These are phyloP conservation scores for Hirudo medicinalis DNA, from an alignment of 1,140 invertebrate species.

Conservation along the genomic window DNA sequence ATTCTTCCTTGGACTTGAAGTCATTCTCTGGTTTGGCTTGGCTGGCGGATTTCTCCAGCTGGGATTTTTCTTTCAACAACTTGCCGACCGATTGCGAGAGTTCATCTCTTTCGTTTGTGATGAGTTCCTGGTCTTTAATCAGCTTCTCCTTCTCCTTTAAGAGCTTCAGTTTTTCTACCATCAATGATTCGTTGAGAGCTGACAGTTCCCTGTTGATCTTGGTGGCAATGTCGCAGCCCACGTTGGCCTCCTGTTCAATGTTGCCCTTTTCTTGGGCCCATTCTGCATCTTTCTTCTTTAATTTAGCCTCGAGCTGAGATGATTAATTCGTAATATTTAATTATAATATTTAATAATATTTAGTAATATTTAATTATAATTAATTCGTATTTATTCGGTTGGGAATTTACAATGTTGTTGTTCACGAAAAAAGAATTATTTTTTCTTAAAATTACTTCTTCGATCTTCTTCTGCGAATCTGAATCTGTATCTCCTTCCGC, in stretches of 20 bases:
- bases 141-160: constrained; percentile 22
- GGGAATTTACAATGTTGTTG: too few species aligned
- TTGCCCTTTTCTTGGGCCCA: constrained; percentile 19
- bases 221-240: constrained; percentile 15
- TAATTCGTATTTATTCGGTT: too few species aligned
- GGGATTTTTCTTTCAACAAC: neutral
- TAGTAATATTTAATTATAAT: too few species aligned
- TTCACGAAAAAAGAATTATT: too few species aligned
- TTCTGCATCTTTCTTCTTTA: constrained; percentile 18
- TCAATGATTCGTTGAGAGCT: constrained; percentile 18
- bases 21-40: constrained; percentile 2
- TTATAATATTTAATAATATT: neutral
- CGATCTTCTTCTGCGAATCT: too few species aligned
- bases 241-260: constrained; percentile 20
- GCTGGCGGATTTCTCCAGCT: constrained; percentile 2
- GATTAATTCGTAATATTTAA: neutral
- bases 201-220: constrained; percentile 11
- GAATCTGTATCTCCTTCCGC: too few species aligned
- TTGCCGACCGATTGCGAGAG: neutral
- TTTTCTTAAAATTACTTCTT: too few species aligned
- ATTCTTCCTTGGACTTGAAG: neutral
- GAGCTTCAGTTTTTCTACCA: constrained; percentile 20
- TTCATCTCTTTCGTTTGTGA: constrained; percentile 11
- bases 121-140: constrained; percentile 16
- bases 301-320: constrained; percentile 8